Evolutionary conservation across 2,797 vertebrate genomes (phyloP), one percentile per base, ranked within the genome.

Genomic region (Tragelaphus eurycerus): DNA sequence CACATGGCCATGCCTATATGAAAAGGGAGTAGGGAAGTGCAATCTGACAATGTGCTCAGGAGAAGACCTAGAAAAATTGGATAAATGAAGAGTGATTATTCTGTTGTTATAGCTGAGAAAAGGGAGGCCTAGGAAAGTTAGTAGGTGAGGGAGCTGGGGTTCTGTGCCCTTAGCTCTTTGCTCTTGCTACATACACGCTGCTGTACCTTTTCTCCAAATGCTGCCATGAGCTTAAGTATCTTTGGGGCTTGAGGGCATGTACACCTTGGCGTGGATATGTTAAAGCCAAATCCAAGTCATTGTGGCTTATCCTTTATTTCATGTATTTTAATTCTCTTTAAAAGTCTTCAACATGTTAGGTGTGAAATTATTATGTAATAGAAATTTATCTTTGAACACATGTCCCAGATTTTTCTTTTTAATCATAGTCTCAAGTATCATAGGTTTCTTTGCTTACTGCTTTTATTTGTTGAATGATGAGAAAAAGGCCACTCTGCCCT

Each of bases 401-500:
- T 52, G 31, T 46, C 71, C 50, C 57, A 48, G 79, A 62, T 31
- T 90, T 93, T 93, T 95, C 34, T 87, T 92, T 85, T 64, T 71
- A 81, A 57, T 93, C 34, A 83, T 54, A 76, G 15, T 83, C 46
- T 89, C 19, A 27, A 43, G 57, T 85, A 27, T 16, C 6, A 64
- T 46, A 50, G 62, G 12, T 82, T 82, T 87, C 60, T 62, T 78
- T 92, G 85, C 6, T 52, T 89, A 71, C 21, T 90, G 76, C 38
- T 96, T 94, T 94, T 60, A 16, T 93, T 87, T 97, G 74, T 62
- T 85, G 43, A 85, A 43, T 64, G 76, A 59, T 64, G 46, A 95
- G 25, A 93, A 50, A 88, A 86, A 11, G 54, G 27, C 31, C 23
- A 31, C 15, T 57, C 12, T 94, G 13, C 59, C 38, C 38, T 93